Percentiles rank a stretch among this genome's conserved stretches.
These are phyloP conservation scores for Halocaridina rubra DNA, from an alignment of 2,888 invertebrate genomes.

Conservation along the genomic window DNA sequence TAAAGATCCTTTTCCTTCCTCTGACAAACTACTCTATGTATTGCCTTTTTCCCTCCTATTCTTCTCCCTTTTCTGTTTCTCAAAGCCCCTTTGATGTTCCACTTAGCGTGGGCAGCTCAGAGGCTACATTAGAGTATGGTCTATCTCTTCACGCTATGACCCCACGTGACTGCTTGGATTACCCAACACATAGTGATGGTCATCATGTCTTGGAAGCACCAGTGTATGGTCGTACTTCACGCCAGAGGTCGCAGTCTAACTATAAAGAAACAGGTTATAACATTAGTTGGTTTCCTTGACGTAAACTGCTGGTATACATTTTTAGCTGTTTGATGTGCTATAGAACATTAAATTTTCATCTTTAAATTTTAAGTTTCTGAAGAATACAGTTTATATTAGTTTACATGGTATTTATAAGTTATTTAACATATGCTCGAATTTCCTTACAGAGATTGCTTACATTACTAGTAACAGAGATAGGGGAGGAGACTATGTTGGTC, in stretches of 20 bases:
- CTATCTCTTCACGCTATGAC: constrained; percentile 48
- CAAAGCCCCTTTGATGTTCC: background rate
- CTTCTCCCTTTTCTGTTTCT: background rate
- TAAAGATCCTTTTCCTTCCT: no score
- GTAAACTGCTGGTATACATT: no score
- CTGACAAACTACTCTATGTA: no score
- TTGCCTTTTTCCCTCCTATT: constrained; percentile 17
- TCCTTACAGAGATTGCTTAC: background rate
- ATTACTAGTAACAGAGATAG: background rate
- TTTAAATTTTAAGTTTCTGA: no score
- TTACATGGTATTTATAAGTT: no score
- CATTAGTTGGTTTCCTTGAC: no score
- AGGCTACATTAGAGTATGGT: constrained; percentile 44
- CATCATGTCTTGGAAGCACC: constrained; percentile 24
- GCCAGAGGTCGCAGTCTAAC: constrained; percentile 42
- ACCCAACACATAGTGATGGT: constrained; percentile 37
- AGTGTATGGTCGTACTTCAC: constrained; percentile 3
- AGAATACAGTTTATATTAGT: no score
- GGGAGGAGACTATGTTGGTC: background rate
- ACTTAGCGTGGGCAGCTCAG: constrained; percentile 44
- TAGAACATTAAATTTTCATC: no score
- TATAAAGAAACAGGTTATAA: constrained; percentile 48
- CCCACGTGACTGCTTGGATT: constrained; percentile 42
- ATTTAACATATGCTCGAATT: no score
- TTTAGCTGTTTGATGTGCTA: no score